Evolutionary conservation across 2,888 invertebrate species (phyloP).

Genomic region (Graphium colonna): DNA sequence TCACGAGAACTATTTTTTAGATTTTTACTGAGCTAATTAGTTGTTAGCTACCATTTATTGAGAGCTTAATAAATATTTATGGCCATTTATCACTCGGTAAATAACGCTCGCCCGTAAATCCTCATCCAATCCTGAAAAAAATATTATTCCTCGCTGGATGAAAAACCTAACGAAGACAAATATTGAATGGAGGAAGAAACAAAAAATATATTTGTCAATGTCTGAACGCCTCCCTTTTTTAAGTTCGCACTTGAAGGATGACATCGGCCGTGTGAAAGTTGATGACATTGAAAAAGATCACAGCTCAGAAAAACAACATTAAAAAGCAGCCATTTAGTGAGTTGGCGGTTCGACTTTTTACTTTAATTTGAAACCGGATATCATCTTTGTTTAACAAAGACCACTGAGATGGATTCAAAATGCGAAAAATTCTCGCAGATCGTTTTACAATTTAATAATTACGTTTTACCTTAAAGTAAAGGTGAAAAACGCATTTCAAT

Average conservation of each 20-base stretch:
- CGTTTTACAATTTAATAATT: no score
- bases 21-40: no score
- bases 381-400: slow-evolving; percentile 1
- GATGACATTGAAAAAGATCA: slow-evolving; percentile 16
- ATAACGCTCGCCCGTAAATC: no score
- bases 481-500: no score
- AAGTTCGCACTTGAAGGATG: slow-evolving; percentile 15
- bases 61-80: no score
- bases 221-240: slow-evolving; percentile 8
- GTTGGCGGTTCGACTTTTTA: not conserved
- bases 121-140: no score
- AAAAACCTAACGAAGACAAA: not conserved
- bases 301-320: slow-evolving; percentile 20
- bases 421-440: not conserved
- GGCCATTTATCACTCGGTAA: no score
- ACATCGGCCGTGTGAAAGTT: slow-evolving; percentile 10
- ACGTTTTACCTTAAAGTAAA: no score
- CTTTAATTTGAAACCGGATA: slow-evolving; percentile 10
- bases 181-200: not conserved
- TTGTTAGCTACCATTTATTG: no score
- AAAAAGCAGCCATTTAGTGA: slow-evolving; percentile 5
- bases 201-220: slow-evolving; percentile 20
- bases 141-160: not conserved
- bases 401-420: not conserved
- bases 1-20: no score